Evolutionary conservation across 2,113 vertebrate genomes (phyloP), one percentile per base, ranked within the genome.

Genomic region (Thinocorus orbignyianus): DNA sequence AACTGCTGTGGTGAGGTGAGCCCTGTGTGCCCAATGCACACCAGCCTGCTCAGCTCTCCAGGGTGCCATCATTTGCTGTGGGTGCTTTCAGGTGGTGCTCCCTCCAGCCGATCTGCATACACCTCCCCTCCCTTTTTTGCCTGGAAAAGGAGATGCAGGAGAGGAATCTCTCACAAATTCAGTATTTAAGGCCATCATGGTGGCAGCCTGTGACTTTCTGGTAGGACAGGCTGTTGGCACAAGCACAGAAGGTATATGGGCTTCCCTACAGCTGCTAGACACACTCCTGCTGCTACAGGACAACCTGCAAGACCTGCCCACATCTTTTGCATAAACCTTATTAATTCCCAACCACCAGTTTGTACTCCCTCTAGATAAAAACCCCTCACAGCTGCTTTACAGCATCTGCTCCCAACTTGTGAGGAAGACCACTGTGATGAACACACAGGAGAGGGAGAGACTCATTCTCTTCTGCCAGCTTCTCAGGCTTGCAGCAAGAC

Each of bases 91-190:
- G 39, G 61, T 31, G 30, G 16, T 54, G 18, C 17, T 81, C n/a
- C 12, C 26, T 68, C 35, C 35, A 90, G 44, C 25, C 0, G 0
- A 13, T 76, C 48, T 2, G 0, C 28, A 46, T 26, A 58, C 26
- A 5, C 26, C 4, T 85, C 24, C 14, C 20, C 37, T 80, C 20
- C 31, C 41, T 42, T 85, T 87, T 69, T 62, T 52, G 69, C n/a
- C 57, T 78, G 55, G 54, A 81, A 91, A 90, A 69, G 31, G 55
- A 77, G 41, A 72, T 30, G 24, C 30, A 68, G 79, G 80, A 82
- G 62, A 35, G 31, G 31, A 88, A 52, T 66, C 4, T 66, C 33
- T 86, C 51, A 74, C 4, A 12, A 5, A 17, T 73, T 35, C 42
- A 7, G n/a, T 48, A 55, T 66, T 73, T 44, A 69, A 42, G 46